These are phyloP conservation scores for Semotilus atromaculatus DNA, from an alignment of 2,797 vertebrate species.

Conservation along the genomic window DNA sequence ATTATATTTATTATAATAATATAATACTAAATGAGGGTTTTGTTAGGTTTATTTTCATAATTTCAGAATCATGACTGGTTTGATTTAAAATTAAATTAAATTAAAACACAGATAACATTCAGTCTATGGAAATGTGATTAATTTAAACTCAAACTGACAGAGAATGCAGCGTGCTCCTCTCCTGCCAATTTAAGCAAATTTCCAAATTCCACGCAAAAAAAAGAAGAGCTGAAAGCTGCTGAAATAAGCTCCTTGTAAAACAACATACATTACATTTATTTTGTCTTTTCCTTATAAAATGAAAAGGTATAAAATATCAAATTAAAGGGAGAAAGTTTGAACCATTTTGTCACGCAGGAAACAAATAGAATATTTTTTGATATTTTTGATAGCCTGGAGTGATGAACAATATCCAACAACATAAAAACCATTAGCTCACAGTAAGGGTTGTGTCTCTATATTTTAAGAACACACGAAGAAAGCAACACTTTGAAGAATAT, in stretches of 20 bases:
- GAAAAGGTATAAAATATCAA: background rate
- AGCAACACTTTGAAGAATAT: background rate
- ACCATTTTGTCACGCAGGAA: constrained; percentile 3
- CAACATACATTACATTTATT: background rate
- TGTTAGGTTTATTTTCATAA: background rate
- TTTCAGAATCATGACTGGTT: background rate
- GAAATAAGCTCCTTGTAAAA: background rate
- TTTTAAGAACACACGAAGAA: constrained; percentile 6
- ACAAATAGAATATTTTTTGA: too few relatives aligned
- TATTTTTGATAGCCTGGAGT: background rate
- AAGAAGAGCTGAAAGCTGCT: background rate
- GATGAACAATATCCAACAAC: constrained; percentile 8
- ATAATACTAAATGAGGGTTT: background rate
- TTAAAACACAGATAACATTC: background rate
- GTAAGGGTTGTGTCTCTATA: constrained; percentile 1
- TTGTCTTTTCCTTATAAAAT: background rate
- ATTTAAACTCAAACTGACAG: background rate
- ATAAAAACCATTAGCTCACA: constrained; percentile 29
- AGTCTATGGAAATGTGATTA: background rate
- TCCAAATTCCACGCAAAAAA: background rate
- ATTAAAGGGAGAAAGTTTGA: background rate
- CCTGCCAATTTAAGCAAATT: background rate
- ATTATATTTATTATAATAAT: too few relatives aligned
- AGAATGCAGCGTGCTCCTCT: background rate
- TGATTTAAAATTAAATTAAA: constrained; percentile 9